Evolutionary conservation across 2,113 vertebrate genomes (phyloP), one percentile per base, ranked within the genome.

Genomic region (Ammodytes dubius): DNA sequence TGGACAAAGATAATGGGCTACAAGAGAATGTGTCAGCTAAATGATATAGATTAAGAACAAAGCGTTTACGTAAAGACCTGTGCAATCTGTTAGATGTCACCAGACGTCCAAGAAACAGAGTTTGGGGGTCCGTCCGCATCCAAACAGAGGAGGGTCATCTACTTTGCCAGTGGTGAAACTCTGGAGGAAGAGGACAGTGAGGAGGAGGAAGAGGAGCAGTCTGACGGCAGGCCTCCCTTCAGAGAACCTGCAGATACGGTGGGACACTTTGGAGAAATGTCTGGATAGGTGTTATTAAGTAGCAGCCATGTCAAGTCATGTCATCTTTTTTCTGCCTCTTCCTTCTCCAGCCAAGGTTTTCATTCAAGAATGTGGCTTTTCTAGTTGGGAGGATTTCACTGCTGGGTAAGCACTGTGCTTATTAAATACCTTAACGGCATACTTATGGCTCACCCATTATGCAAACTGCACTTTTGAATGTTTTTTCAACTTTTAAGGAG

Each of bases 91-190:
- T 56, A 87, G 88, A 40, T 12, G 8, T 40, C 61, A 65, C 6
- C 5, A 27, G 54, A 46, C 61, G 4, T 58, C 27, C 71, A 88
- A 59, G 89, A 91, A 53, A 83, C 82, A 5, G n/a, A 56, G 50
- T 79, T 74, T 66, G 80, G 59, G 0, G 49, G 14, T 53, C 11
- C 71, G 6, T n/a, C 54, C 3, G 37, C n/a, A 12, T 39, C 83
- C 14, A 70, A 46, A 70, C 53, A 90, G 57, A 93, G 70, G 73
- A 96, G 84, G 74, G 71, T 95, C n/a, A 92, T 97, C 81, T 77
- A 96, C 79, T 97, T 97, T 84, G 86, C 87, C 57, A 95, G 87
- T 13, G 95, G 96, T 50, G 96, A 97, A 70, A 93, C 86, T 54
- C 80, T 96, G 84, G 95, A 95, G 42, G 92, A 77, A 15, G 65